These are phyloP conservation scores for Synodontis membranacea DNA, from an alignment of 2,113 vertebrate genomes.

Conservation along the genomic window DNA sequence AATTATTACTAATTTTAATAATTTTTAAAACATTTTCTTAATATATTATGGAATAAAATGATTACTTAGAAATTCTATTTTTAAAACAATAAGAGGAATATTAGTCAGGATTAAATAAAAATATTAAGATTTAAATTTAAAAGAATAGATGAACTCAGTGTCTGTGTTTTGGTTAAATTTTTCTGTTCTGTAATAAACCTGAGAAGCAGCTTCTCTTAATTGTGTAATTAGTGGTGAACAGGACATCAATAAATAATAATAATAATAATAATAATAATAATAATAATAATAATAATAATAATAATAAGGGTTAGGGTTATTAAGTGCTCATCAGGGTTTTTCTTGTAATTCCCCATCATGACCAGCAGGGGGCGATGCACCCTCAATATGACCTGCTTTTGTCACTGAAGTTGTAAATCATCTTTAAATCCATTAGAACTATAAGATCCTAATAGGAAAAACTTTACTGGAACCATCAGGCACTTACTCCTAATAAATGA, in stretches of 20 bases:
- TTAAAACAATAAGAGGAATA: no score
- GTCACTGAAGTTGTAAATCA: background rate
- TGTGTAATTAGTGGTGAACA: background rate
- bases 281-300: no score
- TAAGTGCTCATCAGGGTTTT: background rate
- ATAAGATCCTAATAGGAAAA: background rate
- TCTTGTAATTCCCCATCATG: background rate
- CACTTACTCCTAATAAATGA: background rate
- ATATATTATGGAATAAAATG: no score
- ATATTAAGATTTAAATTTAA: no score
- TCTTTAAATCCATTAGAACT: background rate
- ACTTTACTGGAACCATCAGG: background rate
- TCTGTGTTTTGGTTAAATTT: background rate
- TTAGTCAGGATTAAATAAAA: no score
- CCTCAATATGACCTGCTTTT: background rate
- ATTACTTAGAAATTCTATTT: background rate
- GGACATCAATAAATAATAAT: no score
- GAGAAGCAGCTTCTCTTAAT: background rate
- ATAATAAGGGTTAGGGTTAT: no score
- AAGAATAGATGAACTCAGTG: background rate
- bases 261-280: background rate
- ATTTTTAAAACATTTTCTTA: no score
- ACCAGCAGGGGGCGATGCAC: background rate
- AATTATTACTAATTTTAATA: no score
- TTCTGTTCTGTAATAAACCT: background rate